Evolutionary conservation across 2,888 invertebrate species (phyloP).

Genomic region (Standfussiana lucernea): DNA sequence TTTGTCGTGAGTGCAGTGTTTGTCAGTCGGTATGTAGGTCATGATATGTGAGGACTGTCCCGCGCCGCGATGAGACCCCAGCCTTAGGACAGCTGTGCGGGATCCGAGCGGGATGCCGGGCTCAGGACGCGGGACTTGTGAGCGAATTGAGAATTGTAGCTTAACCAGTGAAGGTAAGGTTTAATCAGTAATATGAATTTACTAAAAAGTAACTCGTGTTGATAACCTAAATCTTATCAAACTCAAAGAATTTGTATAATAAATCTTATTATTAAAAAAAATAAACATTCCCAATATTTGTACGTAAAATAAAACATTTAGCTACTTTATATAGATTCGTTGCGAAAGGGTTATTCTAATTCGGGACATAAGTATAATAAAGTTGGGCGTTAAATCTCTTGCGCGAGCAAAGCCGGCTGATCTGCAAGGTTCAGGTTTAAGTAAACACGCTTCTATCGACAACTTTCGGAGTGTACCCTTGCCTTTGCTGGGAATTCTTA

Average conservation of each 20-base stretch:
- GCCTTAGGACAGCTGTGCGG: slow-evolving; percentile 6
- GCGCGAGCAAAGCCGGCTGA: slow-evolving; percentile 26
- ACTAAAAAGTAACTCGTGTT: neutral
- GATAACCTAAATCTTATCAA: neutral
- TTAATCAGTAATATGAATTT: neutral
- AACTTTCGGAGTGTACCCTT: slow-evolving; percentile 2
- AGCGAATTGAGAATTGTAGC: neutral
- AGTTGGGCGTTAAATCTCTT: slow-evolving; percentile 26
- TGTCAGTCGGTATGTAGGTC: slow-evolving; percentile 17
- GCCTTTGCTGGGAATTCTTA: neutral
- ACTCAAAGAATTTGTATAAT: neutral
- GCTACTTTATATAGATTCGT: slow-evolving; percentile 1
- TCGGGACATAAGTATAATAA: slow-evolving; percentile 32
- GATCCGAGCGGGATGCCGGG: neutral
- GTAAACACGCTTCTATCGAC: slow-evolving; percentile 33
- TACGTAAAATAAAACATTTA: slow-evolving; percentile 19
- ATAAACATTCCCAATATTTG: neutral
- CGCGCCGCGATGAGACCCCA: slow-evolving; percentile 5
- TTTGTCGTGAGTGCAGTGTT: slow-evolving; percentile 2
- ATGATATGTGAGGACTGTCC: slow-evolving; percentile 31
- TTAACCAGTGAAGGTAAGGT: neutral
- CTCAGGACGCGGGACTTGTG: neutral
- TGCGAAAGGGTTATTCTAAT: slow-evolving; percentile 34
- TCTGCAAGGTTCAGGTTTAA: slow-evolving; percentile 25
- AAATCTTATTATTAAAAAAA: neutral